These are phyloP conservation scores for Taeniopygia guttata DNA, from an alignment of 2,797 vertebrate species.

Conservation along the genomic window DNA sequence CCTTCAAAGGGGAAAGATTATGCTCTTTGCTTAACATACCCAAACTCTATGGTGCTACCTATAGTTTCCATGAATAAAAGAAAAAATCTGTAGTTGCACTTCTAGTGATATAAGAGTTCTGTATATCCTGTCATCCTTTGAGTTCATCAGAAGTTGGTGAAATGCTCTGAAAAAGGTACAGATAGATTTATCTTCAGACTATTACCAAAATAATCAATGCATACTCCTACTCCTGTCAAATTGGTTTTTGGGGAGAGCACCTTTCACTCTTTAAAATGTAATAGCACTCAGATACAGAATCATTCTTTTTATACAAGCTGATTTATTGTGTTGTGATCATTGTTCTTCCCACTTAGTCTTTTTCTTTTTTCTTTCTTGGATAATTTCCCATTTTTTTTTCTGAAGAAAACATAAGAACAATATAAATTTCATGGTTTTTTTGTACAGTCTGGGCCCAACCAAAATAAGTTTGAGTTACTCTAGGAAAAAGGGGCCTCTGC, in stretches of 20 bases:
- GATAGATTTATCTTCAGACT: background rate
- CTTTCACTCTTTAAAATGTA: background rate
- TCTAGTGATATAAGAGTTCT: background rate
- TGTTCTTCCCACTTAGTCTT: background rate
- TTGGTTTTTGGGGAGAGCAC: background rate
- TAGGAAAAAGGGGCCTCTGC: background rate
- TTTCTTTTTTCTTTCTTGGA: background rate
- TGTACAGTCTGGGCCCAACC: background rate
- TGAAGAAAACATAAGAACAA: background rate
- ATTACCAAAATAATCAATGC: background rate
- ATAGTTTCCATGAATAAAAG: background rate
- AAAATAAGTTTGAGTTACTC: background rate
- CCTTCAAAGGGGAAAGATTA: background rate
- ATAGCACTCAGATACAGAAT: background rate
- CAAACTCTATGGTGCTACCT: background rate
- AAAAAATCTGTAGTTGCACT: background rate
- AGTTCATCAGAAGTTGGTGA: background rate
- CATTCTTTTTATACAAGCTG: background rate
- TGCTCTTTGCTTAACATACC: background rate
- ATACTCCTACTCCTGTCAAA: background rate
- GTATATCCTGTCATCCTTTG: background rate
- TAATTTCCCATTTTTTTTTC: background rate
- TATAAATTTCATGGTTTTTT: background rate
- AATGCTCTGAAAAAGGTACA: background rate
- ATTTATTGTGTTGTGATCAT: background rate